These are phyloP conservation scores for Bergia puertoricense DNA, from an alignment of 92 coral and sea anemone genomes.

Conservation along the genomic window DNA sequence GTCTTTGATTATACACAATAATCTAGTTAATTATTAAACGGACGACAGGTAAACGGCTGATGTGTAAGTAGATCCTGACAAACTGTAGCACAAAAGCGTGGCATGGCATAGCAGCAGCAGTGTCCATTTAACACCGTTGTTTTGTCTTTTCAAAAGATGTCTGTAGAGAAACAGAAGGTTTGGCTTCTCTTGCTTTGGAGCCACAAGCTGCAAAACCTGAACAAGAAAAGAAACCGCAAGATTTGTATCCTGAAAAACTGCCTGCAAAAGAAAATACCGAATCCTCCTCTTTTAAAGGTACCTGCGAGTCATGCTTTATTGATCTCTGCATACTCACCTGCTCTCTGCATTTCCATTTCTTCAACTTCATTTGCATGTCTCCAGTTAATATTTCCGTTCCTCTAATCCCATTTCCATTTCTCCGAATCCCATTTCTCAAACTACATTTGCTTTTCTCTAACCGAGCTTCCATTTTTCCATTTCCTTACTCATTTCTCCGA, in stretches of 20 bases:
- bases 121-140: not conserved
- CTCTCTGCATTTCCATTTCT: no score
- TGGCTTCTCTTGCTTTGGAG: constrained; percentile 16
- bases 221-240: not conserved
- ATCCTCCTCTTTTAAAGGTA: not conserved
- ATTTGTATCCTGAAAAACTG: not conserved
- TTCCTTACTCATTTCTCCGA: no score
- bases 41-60: no score
- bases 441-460: no score
- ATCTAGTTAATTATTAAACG: no score
- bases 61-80: not conserved
- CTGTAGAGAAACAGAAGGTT: not conserved
- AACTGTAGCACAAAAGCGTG: no score
- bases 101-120: not conserved
- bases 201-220: not conserved
- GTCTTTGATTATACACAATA: no score
- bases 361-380: not conserved
- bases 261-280: not conserved
- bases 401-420: not conserved
- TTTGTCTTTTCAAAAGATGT: not conserved
- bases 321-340: no score
- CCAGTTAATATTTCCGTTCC: not conserved
- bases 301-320: not conserved
- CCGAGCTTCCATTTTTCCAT: no score
- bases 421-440: no score